Evolutionary conservation across 2,797 vertebrate genomes (phyloP).

Genomic region (Falco columbarius): DNA sequence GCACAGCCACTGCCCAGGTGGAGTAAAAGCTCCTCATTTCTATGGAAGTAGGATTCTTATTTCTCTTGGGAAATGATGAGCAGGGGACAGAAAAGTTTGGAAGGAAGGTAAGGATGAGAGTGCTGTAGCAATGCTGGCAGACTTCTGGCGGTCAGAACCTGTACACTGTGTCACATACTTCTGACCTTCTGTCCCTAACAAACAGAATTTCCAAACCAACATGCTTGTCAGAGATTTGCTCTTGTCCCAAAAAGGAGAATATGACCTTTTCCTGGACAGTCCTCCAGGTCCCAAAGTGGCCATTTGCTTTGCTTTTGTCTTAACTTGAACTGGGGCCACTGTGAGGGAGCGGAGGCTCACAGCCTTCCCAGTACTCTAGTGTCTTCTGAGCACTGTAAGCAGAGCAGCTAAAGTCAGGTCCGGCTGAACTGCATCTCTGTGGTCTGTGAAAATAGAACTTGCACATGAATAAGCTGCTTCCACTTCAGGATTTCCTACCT

Average conservation of each 20-base stretch:
- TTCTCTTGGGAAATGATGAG: background rate
- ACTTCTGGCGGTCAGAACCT: background rate
- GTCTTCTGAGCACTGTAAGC: background rate
- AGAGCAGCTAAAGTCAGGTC: background rate
- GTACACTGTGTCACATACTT: background rate
- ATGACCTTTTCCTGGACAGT: background rate
- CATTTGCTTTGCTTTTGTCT: background rate
- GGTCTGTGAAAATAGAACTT: background rate
- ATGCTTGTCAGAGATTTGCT: background rate
- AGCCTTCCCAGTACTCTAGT: background rate
- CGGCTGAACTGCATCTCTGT: background rate
- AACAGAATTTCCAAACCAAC: background rate
- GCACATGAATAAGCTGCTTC: background rate
- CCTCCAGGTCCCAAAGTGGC: background rate
- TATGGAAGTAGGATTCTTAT: background rate
- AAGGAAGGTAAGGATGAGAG: background rate
- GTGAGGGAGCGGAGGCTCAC: background rate
- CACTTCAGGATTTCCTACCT: background rate
- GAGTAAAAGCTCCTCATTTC: background rate
- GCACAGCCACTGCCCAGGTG: background rate
- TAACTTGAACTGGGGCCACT: background rate
- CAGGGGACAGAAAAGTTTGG: background rate
- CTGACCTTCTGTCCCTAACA: background rate
- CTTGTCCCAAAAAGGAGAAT: background rate
- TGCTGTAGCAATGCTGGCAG: background rate